Base-by-base conservation (phyloP, 2,888 invertebrate genomes). In the Tetheella fluctuosa region DNA sequence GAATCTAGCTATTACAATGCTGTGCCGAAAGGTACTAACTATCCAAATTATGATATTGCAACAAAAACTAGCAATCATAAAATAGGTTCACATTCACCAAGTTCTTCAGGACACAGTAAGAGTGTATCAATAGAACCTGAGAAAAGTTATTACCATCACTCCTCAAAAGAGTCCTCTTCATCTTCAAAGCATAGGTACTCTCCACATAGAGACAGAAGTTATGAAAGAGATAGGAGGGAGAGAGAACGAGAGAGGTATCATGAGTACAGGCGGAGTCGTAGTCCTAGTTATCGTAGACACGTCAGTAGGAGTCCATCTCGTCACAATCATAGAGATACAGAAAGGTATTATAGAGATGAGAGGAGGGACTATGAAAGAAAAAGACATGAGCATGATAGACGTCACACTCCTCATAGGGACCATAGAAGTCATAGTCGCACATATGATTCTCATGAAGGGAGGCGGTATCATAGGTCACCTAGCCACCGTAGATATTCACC, bases 311-410 rank as follows among this genome's bases (percentile, higher is more conserved):
- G 78, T 59, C 69, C 73, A 12, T 70, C 82, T 25, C 73, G 79
- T 34, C 65, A 72, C 54, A 83, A 83, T 60, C 69, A 79, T 12
- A 75, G 73, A 59, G 79, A 75, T 37, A 68, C 76, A 13, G 74
- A 76, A 52, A 69, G 73, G 30, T 77, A 78, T 62, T 63, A 73
- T n/a, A 76, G 71, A 67, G 77, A 83, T 4, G 68, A 71, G 39
- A 68, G 70, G 48, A 67, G 71, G 59, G 81, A 86, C 55, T 77
- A 82, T 80, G 88, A 88, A 37, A 63, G 76, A 42, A 84, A 77
- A 59, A 83, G 77, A 68, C 65, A 79, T 72, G 83, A 85, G 60
- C 72, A 82, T 76, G 83, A 85, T 52, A 75, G 74, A 55, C 67
- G 71, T 52, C 74, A 71, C n/a, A 84, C 86, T 64, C 75, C 81